A percentile compares a stretch with the other conserved stretches of the same genome.
Evolutionary conservation across 2,113 vertebrate species (phyloP).

Genomic region (Ciconia maguari): DNA sequence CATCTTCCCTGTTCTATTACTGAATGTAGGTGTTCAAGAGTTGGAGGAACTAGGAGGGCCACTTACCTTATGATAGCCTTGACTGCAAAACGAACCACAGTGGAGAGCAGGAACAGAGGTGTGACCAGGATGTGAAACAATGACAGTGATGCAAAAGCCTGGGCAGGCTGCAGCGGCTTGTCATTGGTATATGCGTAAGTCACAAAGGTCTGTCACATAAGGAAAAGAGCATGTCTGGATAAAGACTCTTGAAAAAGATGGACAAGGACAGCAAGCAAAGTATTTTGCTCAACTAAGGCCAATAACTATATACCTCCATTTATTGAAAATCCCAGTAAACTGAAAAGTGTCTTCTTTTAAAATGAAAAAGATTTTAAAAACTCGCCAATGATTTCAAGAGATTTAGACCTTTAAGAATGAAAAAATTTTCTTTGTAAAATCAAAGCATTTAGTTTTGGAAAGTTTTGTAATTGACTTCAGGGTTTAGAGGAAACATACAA

Average conservation of each 20-base stretch:
- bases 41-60: not conserved
- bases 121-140: constrained; percentile 97
- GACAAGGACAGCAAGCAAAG: not conserved
- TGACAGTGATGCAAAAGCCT: constrained; percentile 91
- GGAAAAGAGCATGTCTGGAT: not conserved
- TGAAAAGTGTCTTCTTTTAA: not conserved
- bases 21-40: rapidly evolving
- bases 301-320: not conserved
- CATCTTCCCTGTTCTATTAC: not conserved
- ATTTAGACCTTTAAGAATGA: not conserved
- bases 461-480: not conserved
- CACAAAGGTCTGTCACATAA: constrained; percentile 84
- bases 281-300: not conserved
- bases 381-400: not conserved
- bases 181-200: constrained; percentile 75
- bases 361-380: not conserved
- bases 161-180: constrained; percentile 72
- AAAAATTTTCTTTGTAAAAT: not conserved
- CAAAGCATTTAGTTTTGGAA: not conserved
- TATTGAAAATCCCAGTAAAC: not conserved
- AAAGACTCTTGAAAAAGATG: not conserved
- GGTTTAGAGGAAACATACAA: not conserved
- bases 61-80: constrained; percentile 92
- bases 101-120: constrained; percentile 93
- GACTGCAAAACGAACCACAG: constrained; percentile 94